phyloP scores from a whole-genome alignment of 2,797 vertebrate species.

The Acanthurus tractus region DNA sequence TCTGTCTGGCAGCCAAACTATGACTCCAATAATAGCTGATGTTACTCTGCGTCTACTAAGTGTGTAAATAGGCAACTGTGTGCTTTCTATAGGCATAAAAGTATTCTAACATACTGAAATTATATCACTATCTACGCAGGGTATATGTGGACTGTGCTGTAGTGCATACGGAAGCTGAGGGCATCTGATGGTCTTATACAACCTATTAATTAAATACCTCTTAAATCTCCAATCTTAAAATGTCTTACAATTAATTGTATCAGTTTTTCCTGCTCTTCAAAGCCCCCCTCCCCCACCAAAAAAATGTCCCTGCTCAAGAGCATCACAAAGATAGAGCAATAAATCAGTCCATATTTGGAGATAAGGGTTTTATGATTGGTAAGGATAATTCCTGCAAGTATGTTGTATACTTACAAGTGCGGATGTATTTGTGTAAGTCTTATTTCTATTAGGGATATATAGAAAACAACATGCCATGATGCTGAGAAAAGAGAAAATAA shows the following conservation, averaged over 20 bases:
- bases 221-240: constrained; percentile 6
- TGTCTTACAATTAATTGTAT: constrained; percentile 39
- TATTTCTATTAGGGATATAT: neutral
- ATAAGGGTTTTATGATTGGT: constrained; percentile 68
- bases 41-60: no score
- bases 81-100: no score
- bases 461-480: constrained; percentile 5
- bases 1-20: no score
- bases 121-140: neutral
- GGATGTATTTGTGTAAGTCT: constrained; percentile 32
- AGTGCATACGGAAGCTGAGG: neutral
- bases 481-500: constrained; percentile 29
- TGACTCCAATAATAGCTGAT: no score
- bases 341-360: constrained; percentile 53
- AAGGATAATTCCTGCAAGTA: constrained; percentile 55
- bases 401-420: constrained; percentile 14
- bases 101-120: neutral
- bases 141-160: neutral
- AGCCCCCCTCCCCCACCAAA: constrained; percentile 11
- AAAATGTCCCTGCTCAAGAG: constrained; percentile 53
- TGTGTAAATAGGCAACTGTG: no score
- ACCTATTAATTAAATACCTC: constrained; percentile 25
- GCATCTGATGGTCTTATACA: neutral
- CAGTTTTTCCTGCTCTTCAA: constrained; percentile 48
- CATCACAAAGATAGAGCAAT: constrained; percentile 56